phyloP scores from a whole-genome alignment of 2,797 vertebrate genomes.

The Philypnodon macrostomus region DNA sequence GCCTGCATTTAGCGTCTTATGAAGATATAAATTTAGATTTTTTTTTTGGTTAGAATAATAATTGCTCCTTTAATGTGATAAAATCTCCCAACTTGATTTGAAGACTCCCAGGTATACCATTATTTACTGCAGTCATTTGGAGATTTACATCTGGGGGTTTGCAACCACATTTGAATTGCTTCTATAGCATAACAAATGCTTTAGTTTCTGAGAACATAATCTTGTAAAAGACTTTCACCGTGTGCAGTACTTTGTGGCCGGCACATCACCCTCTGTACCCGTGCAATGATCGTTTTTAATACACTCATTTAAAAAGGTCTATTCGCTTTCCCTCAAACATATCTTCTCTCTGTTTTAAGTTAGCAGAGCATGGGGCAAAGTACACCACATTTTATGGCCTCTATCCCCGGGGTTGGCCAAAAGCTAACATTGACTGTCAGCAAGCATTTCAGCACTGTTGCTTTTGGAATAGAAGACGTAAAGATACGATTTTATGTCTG shows the following conservation, averaged over 20 bases:
- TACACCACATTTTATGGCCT: not conserved
- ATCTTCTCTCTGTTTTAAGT: not conserved
- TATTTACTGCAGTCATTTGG: too few relatives aligned
- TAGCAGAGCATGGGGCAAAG: conserved; percentile 3
- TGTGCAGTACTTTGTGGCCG: not conserved
- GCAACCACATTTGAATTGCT: too few relatives aligned
- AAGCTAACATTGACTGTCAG: conserved; percentile 1
- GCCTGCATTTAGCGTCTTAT: too few relatives aligned
- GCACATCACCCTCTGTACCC: conserved; percentile 2
- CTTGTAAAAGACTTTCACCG: too few relatives aligned
- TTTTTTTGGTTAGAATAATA: too few relatives aligned
- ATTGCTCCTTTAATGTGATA: too few relatives aligned
- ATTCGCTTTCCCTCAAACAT: not conserved
- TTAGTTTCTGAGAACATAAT: too few relatives aligned
- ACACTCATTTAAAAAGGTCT: not conserved
- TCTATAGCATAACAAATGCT: too few relatives aligned
- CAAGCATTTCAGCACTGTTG: not conserved
- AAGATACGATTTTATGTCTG: not conserved
- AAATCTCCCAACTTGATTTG: too few relatives aligned
- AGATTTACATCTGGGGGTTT: too few relatives aligned
- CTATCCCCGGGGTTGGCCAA: not conserved
- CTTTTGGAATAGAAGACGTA: not conserved
- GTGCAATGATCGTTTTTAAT: conserved; percentile 2
- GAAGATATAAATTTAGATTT: too few relatives aligned
- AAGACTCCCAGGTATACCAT: too few relatives aligned